These are phyloP conservation scores for Baronia brevicornis DNA, from an alignment of 2,888 invertebrate species.

Conservation along the genomic window DNA sequence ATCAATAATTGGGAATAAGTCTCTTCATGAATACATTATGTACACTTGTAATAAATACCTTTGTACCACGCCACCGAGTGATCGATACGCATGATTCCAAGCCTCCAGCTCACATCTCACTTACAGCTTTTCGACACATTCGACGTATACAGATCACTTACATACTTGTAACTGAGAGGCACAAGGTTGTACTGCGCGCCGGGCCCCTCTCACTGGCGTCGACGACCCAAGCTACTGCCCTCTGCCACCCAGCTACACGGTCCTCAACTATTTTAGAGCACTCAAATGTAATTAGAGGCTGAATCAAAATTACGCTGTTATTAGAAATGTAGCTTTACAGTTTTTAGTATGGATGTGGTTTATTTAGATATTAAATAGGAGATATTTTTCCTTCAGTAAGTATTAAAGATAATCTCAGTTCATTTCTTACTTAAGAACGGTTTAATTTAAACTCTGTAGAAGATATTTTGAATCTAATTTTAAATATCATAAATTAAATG, in stretches of 20 bases:
- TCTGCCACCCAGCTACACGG: constrained; percentile 68
- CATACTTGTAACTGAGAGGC: constrained; percentile 68
- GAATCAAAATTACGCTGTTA: constrained; percentile 58
- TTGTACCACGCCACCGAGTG: constrained; percentile 75
- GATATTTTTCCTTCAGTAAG: constrained; percentile 14
- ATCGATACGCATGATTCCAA: constrained; percentile 72
- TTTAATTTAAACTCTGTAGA: constrained; percentile 1
- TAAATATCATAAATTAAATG: too few relatives aligned
- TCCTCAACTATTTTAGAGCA: constrained; percentile 59
- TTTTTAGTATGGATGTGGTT: constrained; percentile 66
- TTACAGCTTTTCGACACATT: constrained; percentile 72
- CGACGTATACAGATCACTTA: constrained; percentile 59
- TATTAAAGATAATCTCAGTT: constrained; percentile 10
- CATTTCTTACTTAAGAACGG: constrained; percentile 2
- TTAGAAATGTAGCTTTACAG: constrained; percentile 62
- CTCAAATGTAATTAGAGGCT: constrained; percentile 66
- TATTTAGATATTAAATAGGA: constrained; percentile 46
- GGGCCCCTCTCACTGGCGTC: constrained; percentile 24
- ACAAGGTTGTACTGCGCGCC: constrained; percentile 49
- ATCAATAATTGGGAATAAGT: constrained; percentile 29
- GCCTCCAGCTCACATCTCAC: constrained; percentile 74
- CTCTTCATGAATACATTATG: constrained; percentile 53
- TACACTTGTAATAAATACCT: constrained; percentile 65
- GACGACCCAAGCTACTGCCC: constrained; percentile 49
- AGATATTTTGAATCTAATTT: neutral